Conservation (phyloP, 2,113 vertebrate species). For the Saccopteryx bilineata region DNA sequence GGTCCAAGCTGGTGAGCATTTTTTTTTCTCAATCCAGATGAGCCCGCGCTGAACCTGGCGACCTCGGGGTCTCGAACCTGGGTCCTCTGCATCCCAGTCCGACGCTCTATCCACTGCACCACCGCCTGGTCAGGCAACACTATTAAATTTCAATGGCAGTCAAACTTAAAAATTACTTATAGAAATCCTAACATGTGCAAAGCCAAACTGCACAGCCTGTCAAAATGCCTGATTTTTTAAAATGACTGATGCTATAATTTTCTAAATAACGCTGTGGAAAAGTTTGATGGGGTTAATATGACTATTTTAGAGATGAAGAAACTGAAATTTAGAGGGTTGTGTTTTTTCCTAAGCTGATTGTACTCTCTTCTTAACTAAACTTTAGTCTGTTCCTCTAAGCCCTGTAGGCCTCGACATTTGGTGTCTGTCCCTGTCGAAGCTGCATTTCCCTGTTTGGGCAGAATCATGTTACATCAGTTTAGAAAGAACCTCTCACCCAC, state of each 20-base stretch:
- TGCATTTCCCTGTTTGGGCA: background rate
- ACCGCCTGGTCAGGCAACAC: too few relatives aligned
- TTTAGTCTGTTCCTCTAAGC: background rate
- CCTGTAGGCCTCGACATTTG: background rate
- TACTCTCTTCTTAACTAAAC: background rate
- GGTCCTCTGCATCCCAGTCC: too few relatives aligned
- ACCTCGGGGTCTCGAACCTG: too few relatives aligned
- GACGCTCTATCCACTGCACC: too few relatives aligned
- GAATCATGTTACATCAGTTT: background rate
- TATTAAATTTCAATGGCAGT: slow-evolving; percentile 43
- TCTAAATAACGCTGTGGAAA: background rate
- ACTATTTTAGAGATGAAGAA: background rate
- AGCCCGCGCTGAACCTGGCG: too few relatives aligned
- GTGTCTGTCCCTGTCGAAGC: background rate
- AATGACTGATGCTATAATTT: background rate
- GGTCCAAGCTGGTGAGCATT: too few relatives aligned
- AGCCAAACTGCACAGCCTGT: background rate
- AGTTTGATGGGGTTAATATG: background rate
- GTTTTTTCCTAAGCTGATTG: background rate
- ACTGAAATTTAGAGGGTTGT: background rate
- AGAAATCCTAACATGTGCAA: slow-evolving; percentile 14
- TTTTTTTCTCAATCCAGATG: too few relatives aligned
- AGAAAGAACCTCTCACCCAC: background rate
- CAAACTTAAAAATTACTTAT: slow-evolving; percentile 46
- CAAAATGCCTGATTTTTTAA: background rate